Evolutionary conservation across 2,888 invertebrate species (phyloP).

Genomic region (Rhabditoides inermis): DNA sequence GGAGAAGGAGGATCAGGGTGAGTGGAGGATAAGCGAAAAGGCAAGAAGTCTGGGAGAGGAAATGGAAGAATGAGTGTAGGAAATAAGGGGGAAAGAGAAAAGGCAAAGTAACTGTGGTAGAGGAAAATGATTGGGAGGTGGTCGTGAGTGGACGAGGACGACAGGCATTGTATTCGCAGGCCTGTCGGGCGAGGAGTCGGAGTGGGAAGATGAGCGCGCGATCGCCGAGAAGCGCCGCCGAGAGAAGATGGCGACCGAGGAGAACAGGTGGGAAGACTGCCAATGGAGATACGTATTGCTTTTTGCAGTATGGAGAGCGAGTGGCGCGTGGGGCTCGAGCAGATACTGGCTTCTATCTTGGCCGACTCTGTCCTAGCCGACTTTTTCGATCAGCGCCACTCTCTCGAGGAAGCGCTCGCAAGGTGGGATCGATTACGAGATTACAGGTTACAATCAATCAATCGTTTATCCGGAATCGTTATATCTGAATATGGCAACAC

Average conservation of each 20-base stretch:
- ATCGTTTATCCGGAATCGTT: too few relatives aligned
- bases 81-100: background rate
- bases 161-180: too few relatives aligned
- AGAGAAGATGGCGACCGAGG: background rate
- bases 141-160: too few relatives aligned
- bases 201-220: conserved; percentile 18
- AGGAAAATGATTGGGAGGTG: too few relatives aligned
- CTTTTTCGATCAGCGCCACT: conserved; percentile 62
- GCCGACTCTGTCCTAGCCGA: conserved; percentile 68
- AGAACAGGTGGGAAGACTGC: conserved; percentile 12
- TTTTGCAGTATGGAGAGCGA: conserved; percentile 9
- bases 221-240: background rate
- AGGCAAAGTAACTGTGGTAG: too few relatives aligned
- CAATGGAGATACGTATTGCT: conserved; percentile 18
- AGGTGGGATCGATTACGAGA: too few relatives aligned
- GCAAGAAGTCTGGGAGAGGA: background rate
- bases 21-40: background rate
- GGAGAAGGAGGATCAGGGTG: conserved; percentile 2
- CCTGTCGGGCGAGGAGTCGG: conserved; percentile 3
- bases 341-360: conserved; percentile 76
- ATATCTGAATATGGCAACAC: too few relatives aligned
- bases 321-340: conserved; percentile 79
- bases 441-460: too few relatives aligned
- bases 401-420: conserved; percentile 20
- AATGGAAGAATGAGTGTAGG: too few relatives aligned